These are phyloP conservation scores for Carollia perspicillata DNA, from an alignment of 2,113 vertebrate genomes.

Conservation along the genomic window DNA sequence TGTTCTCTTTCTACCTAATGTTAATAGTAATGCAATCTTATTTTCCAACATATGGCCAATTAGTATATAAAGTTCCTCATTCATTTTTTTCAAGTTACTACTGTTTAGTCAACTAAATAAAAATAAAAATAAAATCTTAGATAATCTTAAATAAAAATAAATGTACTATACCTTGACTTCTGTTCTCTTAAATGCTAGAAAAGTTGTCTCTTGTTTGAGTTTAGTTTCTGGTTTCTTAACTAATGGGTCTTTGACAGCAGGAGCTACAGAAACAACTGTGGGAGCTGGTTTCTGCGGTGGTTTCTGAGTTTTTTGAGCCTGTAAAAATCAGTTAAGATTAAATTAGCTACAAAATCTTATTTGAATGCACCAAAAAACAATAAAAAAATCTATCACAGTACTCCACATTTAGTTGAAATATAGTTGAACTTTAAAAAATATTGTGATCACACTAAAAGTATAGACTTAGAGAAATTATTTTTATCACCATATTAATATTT, in stretches of 20 bases:
- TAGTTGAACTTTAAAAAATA: background rate
- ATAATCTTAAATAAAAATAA: background rate
- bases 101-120: background rate
- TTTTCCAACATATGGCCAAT: background rate
- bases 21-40: background rate
- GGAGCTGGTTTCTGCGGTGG: conserved; percentile 94
- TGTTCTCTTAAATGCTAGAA: conserved; percentile 96
- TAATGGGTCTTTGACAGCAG: conserved; percentile 92
- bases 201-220: conserved; percentile 92
- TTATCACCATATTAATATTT: background rate
- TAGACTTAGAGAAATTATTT: background rate
- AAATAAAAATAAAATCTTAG: background rate
- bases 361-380: background rate
- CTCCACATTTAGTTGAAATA: background rate
- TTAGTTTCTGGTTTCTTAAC: conserved; percentile 96
- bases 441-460: background rate
- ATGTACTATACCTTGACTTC: conserved; percentile 91
- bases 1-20: background rate
- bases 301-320: conserved; percentile 97
- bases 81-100: background rate
- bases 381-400: background rate
- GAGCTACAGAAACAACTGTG: conserved; percentile 87
- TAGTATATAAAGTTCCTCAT: background rate
- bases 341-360: background rate
- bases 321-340: conserved; percentile 26